phyloP scores from a whole-genome alignment of 2,888 invertebrate genomes.

The Calameuta idolon region DNA sequence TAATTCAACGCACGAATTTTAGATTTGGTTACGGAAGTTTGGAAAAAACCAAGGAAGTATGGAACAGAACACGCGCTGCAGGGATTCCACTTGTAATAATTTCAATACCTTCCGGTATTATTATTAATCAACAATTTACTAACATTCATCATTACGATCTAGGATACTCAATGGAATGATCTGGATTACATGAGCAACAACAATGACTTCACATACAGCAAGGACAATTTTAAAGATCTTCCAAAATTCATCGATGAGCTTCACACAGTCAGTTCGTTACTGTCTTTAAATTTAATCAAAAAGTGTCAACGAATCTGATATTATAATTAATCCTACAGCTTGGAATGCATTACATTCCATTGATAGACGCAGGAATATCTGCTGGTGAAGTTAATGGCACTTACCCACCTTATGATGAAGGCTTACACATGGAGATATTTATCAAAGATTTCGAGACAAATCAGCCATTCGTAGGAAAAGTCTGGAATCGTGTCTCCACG shows the following conservation, averaged over 20 bases:
- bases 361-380: slow-evolving; percentile 84
- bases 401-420: slow-evolving; percentile 83
- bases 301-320: background rate
- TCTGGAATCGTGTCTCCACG: slow-evolving; percentile 79
- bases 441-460: slow-evolving; percentile 75
- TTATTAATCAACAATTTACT: slow-evolving; percentile 14
- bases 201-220: slow-evolving; percentile 84
- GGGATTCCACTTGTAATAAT: slow-evolving; percentile 81
- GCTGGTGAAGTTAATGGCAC: slow-evolving; percentile 75
- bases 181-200: slow-evolving; percentile 85
- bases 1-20: slow-evolving; percentile 29
- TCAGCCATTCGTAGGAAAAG: slow-evolving; percentile 79
- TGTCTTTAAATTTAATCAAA: background rate
- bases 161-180: slow-evolving; percentile 89
- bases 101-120: slow-evolving; percentile 6
- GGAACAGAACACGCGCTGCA: slow-evolving; percentile 78
- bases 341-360: slow-evolving; percentile 82
- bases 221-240: slow-evolving; percentile 73
- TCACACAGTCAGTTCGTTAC: slow-evolving; percentile 67
- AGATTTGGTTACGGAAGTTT: slow-evolving; percentile 77
- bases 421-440: slow-evolving; percentile 79
- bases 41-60: slow-evolving; percentile 75
- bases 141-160: slow-evolving; percentile 29
- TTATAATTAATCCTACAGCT: slow-evolving; percentile 45
- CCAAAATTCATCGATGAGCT: slow-evolving; percentile 78